A percentile compares a stretch with the other conserved stretches of the same genome.
These are phyloP conservation scores for Tyto alba DNA, from an alignment of 2,113 vertebrate species.

Conservation along the genomic window DNA sequence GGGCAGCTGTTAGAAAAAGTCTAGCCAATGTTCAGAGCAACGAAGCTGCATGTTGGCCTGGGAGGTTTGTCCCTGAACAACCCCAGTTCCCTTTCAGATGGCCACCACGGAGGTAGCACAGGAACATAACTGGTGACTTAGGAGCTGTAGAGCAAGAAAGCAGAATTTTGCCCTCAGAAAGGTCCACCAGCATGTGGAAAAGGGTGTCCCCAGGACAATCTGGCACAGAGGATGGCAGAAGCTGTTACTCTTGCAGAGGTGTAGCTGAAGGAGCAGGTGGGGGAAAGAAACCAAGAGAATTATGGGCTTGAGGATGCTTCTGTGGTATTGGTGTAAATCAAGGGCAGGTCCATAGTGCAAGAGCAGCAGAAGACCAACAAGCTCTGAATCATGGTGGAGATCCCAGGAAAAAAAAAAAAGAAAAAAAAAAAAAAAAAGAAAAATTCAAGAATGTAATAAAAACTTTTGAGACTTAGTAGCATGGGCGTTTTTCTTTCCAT, in stretches of 20 bases:
- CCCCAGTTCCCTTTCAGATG: neutral
- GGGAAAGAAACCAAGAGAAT: neutral
- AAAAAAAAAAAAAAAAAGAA: neutral
- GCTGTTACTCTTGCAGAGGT: neutral
- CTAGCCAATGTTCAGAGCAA: neutral
- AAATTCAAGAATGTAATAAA: neutral
- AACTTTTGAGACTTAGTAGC: neutral
- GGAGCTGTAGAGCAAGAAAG: neutral
- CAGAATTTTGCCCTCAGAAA: neutral
- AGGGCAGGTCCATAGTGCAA: neutral
- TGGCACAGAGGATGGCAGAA: neutral
- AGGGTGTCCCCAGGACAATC: neutral
- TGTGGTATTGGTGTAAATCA: neutral
- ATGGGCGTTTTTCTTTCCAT: neutral
- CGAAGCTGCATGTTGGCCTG: neutral
- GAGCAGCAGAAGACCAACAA: neutral
- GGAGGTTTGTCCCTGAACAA: neutral
- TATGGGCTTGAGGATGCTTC: neutral
- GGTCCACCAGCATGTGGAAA: neutral
- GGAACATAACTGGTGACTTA: neutral
- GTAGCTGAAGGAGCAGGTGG: neutral
- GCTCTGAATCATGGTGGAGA: neutral
- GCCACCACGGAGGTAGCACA: rapidly evolving
- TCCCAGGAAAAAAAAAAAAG: neutral
- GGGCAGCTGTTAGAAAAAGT: neutral